Evolutionary conservation across 2,113 vertebrate species (phyloP).

Genomic region (Mormyrus iriodes): DNA sequence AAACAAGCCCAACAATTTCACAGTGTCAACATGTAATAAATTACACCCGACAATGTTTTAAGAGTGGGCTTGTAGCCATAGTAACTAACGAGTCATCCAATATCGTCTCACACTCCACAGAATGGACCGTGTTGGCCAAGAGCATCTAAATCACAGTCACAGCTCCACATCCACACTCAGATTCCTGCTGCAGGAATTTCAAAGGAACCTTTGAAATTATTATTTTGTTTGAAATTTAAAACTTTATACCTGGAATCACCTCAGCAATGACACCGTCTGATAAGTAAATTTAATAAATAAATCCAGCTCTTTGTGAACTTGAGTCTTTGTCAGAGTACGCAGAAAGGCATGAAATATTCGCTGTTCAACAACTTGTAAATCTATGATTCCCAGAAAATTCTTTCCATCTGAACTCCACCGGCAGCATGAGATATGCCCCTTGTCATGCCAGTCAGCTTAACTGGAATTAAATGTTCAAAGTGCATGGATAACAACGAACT

Average conservation of each 20-base stretch:
- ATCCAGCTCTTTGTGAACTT: neutral
- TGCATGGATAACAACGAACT: neutral
- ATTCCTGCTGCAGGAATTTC: no score
- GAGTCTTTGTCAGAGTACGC: neutral
- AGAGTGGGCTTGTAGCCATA: neutral
- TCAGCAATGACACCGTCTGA: neutral
- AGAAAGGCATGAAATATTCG: neutral
- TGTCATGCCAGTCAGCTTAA: neutral
- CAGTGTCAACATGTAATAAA: neutral
- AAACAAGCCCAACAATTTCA: neutral
- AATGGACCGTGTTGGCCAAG: neutral
- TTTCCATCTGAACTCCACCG: neutral
- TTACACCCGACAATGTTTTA: neutral
- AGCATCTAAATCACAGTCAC: neutral
- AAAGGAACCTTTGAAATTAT: neutral
- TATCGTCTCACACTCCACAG: neutral
- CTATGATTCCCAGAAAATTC: neutral
- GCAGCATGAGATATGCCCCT: neutral
- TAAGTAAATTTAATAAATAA: slow-evolving; percentile 1
- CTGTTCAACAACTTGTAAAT: neutral
- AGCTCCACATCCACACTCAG: neutral
- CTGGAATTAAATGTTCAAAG: neutral
- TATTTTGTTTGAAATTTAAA: neutral
- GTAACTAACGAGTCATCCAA: neutral
- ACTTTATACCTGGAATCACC: neutral